These are phyloP conservation scores for Sardinella longiceps DNA, from an alignment of 2,797 vertebrate species.

Conservation along the genomic window DNA sequence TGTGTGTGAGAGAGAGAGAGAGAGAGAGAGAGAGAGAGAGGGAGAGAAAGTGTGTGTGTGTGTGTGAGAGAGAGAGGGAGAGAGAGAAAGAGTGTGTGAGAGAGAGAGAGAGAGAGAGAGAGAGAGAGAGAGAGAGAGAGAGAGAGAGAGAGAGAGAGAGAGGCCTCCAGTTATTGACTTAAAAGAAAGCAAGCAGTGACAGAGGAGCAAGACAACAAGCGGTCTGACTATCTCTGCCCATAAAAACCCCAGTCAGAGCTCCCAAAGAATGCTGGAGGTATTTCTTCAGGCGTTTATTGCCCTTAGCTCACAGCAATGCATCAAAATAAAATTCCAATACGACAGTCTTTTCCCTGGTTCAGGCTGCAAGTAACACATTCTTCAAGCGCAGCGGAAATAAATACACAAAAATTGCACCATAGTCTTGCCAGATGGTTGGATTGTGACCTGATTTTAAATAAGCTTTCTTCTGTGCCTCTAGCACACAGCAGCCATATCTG, in stretches of 20 bases:
- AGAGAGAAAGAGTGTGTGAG: neutral
- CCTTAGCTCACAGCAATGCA: neutral
- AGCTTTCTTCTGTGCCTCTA: neutral
- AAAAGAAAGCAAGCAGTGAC: neutral
- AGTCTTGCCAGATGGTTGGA: neutral
- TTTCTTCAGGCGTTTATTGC: neutral
- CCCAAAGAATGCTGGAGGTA: neutral
- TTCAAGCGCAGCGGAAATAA: neutral
- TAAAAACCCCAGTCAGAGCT: neutral
- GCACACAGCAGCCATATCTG: neutral
- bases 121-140: neutral
- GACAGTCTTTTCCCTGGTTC: neutral
- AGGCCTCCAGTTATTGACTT: neutral
- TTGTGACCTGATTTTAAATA: constrained; percentile 14
- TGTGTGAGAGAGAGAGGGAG: neutral
- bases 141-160: neutral
- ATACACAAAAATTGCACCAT: neutral
- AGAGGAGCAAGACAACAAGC: neutral
- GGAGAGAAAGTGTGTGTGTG: too few relatives aligned
- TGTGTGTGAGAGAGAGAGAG: constrained; percentile 21
- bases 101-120: constrained; percentile 18
- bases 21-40: neutral
- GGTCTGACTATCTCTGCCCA: neutral
- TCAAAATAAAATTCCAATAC: constrained; percentile 5
- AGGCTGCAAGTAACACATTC: neutral